Evolutionary conservation across 2,797 vertebrate species (phyloP), one percentile per base, ranked within the genome.

Genomic region (Mycteria americana): DNA sequence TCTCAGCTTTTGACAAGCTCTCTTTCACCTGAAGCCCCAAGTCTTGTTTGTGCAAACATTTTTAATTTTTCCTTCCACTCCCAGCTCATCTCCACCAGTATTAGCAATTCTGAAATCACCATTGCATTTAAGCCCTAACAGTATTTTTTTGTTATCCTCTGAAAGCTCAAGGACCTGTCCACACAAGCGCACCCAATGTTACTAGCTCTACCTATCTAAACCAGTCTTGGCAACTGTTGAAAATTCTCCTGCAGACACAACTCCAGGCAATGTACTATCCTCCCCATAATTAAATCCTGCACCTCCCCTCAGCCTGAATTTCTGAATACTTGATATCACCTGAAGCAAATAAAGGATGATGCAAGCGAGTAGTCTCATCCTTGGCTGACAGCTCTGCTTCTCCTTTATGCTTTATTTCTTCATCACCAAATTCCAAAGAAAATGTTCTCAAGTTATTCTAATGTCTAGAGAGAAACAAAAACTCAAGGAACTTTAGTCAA

Each of bases 311-410:
- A 56, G 76, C 62, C 73, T 88, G 82, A 65, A 68, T 89, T 92
- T 78, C 82, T 94, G 85, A 92, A 88, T 64, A 53, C 30, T 24
- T 87, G 46, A 13, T 75, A 81, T 45, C 73, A 92, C 65, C 89
- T 86, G 63, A 57, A 93, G 82, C 85, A 96, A 95, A 95, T 35
- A 91, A 75, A 85, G 30, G 59, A 70, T 86, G 89, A 95, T 84
- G 82, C 82, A 75, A 80, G 73, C 37, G 13, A 65, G 41, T 13
- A 91, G 41, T 16, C 82, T 88, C 60, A 89, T 77, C 56, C 75
- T 48, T 43, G 41, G 64, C 87, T 91, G 78, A 88, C 56, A 68
- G 78, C 41, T 80, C 70, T 69, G 53, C 45, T 57, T 54, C 76
- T 80, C 53, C 81, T 88, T 75, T 51, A 41, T 43, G 50, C 68